phyloP scores from a whole-genome alignment of 2,797 vertebrate genomes.

The Glyptemys insculpta region DNA sequence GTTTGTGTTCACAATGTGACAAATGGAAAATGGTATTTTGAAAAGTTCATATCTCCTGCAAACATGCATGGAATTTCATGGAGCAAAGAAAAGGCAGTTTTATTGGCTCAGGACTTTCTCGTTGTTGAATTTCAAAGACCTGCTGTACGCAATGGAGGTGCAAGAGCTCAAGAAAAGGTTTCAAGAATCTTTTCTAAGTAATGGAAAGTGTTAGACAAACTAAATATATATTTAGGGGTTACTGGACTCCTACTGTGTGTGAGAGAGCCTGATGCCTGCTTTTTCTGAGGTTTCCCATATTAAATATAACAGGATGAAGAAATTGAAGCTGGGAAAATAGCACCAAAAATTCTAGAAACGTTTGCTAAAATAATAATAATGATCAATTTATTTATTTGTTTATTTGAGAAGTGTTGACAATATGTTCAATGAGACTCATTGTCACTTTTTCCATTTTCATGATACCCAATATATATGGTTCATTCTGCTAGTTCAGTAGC shows the following conservation, averaged over 20 bases:
- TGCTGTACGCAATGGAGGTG: neutral
- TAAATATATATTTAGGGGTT: neutral
- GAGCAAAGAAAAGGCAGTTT: neutral
- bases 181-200: neutral
- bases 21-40: neutral
- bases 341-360: neutral
- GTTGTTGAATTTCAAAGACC: neutral
- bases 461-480: neutral
- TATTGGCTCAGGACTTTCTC: neutral
- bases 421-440: neutral
- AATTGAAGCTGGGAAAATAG: neutral
- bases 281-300: neutral
- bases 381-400: neutral
- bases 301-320: neutral
- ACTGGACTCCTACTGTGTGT: neutral
- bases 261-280: neutral
- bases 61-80: neutral
- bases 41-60: neutral
- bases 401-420: neutral
- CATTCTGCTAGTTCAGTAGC: neutral
- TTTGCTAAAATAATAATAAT: neutral
- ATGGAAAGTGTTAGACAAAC: neutral
- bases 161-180: neutral
- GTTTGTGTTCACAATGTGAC: neutral
- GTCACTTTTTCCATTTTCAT: neutral